Base-by-base conservation (phyloP, 2,113 vertebrate genomes). In the Genyomyrus donnyi region DNA sequence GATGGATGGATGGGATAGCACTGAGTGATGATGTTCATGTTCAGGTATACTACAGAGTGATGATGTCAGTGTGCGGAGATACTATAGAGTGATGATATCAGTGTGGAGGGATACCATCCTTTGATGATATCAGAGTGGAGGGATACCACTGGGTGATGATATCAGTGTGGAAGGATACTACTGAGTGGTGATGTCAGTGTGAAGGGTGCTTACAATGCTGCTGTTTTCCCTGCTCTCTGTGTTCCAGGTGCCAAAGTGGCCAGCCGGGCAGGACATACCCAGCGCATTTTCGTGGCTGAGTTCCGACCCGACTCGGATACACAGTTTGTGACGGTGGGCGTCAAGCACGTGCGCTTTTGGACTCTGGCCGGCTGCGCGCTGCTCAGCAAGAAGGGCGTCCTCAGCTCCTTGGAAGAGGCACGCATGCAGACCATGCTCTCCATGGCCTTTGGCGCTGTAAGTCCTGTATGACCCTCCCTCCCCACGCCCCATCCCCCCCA, bases 281-380 rank as follows among this genome's bases (percentile, higher is more conserved):
- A 98, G 91, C 97, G 98, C 89, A 98, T 99, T 94, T 99, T 99
- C 94, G 98, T 99, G 95, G 98, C 98, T 2, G 98, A 99, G 94
- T 99, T 99, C 94, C 96, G 98, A 4, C 98, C 98, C 0, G 98
- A 99, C 94, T 99, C 98, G 0, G 98, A 99, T 92, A 98, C 97
- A 3, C 97, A 98, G 95, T 99, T 99, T 95, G 98, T 99, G 93
- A 98, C 98, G 3, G 98, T 99, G 93, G 98, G 98, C 87, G 97
- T 99, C n/a, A 98, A 98, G 42, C 98, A 99, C 0, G 98, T 99
- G 86, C 97, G 97, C 84, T 99, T 99, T 95, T 99, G 98, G 98
- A 98, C 97, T 0, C 94, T 99, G 91, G 98, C 98, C 17, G 98
- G 98, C 91, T 96, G 96, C 91, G 97, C 97, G 89, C 96, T 99